Evolutionary conservation across 2,888 invertebrate species (phyloP).

Genomic region (Endomychus coccineus): DNA sequence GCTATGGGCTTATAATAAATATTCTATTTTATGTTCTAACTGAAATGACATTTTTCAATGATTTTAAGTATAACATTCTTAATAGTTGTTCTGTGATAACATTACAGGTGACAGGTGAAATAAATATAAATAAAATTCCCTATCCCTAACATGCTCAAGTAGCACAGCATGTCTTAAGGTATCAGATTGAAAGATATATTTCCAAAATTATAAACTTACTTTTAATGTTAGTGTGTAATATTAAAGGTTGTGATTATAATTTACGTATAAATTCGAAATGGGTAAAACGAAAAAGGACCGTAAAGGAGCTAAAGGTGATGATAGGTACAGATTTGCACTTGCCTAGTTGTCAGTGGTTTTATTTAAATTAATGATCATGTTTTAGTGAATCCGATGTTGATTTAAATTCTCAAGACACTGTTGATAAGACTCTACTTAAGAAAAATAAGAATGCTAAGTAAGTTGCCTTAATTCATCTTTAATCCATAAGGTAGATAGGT

Average conservation of each 20-base stretch:
- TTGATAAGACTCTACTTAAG: constrained; percentile 34
- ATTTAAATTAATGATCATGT: too few species aligned
- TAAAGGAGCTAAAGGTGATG: constrained; percentile 66
- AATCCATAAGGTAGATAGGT: constrained; percentile 3
- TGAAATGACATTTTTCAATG: too few species aligned
- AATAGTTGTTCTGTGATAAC: too few species aligned
- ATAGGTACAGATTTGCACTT: constrained; percentile 52
- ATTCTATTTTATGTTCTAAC: too few species aligned
- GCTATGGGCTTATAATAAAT: too few species aligned
- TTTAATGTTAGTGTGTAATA: constrained; percentile 26
- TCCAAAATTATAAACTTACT: constrained; percentile 7
- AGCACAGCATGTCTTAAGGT: too few species aligned
- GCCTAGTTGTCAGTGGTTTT: neutral
- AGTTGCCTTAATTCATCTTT: constrained; percentile 20
- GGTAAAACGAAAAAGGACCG: constrained; percentile 78
- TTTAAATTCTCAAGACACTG: constrained; percentile 31
- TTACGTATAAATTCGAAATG: constrained; percentile 45
- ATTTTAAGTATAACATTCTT: too few species aligned
- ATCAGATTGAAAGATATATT: constrained; percentile 1
- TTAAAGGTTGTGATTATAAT: constrained; percentile 24
- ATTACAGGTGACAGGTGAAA: too few species aligned
- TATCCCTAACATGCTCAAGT: too few species aligned
- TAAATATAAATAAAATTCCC: too few species aligned
- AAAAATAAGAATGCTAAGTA: constrained; percentile 34
- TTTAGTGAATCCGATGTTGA: constrained; percentile 56